Conservation (phyloP, 2,888 invertebrate genomes). For the Calliphora vomitoria region DNA sequence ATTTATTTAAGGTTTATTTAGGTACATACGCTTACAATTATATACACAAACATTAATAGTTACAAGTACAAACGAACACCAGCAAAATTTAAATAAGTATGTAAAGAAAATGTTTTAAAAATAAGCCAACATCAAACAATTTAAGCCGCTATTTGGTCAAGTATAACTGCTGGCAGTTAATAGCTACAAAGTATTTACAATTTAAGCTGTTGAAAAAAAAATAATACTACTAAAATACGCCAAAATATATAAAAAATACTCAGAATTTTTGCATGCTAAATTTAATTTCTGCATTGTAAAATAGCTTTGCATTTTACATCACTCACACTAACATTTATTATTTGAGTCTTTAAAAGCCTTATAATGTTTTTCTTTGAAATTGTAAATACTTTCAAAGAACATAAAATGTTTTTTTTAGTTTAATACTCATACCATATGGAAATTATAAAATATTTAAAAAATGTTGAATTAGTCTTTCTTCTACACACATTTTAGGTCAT, state of each 20-base stretch:
- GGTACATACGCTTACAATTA: neutral
- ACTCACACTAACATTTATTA: neutral
- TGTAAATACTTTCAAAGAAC: conserved; percentile 54
- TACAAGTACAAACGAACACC: neutral
- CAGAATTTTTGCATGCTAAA: conserved; percentile 49
- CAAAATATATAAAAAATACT: neutral
- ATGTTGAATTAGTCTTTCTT: conserved; percentile 13
- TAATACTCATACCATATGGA: conserved; percentile 34
- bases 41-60: conserved; percentile 1
- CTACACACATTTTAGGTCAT: conserved; percentile 48
- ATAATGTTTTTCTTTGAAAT: conserved; percentile 64
- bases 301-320: conserved; percentile 43
- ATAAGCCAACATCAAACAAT: conserved; percentile 66
- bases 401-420: conserved; percentile 13
- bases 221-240: neutral
- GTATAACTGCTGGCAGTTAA: conserved; percentile 55
- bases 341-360: conserved; percentile 61
- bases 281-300: conserved; percentile 38
- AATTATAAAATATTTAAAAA: conserved; percentile 32
- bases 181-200: conserved; percentile 48
- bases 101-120: conserved; percentile 29
- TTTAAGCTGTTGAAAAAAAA: conserved; percentile 15
- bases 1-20: neutral
- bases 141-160: conserved; percentile 68
- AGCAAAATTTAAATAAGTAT: conserved; percentile 1